phyloP scores from a whole-genome alignment of 2,888 invertebrate species.

The Acleris cristana region DNA sequence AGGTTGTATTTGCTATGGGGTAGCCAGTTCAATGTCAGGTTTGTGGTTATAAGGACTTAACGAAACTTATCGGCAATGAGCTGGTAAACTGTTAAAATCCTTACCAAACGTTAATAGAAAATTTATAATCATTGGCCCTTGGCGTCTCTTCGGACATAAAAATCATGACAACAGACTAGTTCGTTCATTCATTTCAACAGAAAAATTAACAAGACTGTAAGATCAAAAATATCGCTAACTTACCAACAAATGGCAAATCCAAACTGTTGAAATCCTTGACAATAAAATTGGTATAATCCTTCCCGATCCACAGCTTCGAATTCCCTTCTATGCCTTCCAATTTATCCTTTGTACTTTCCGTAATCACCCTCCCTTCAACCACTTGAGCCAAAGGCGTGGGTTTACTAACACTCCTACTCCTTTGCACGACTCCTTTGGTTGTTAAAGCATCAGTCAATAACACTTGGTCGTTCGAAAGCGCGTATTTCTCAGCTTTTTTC shows the following conservation, averaged over 20 bases:
- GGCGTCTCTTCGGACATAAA: too few relatives aligned
- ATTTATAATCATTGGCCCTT: too few relatives aligned
- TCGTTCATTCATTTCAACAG: too few relatives aligned
- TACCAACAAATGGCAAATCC: conserved; percentile 90
- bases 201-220: too few relatives aligned
- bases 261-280: conserved; percentile 96
- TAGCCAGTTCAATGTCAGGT: too few relatives aligned
- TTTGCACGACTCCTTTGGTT: conserved; percentile 39
- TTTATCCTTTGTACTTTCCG: conserved; percentile 65
- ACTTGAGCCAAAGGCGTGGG: conserved; percentile 72
- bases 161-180: too few relatives aligned
- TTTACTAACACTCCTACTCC: conserved; percentile 56
- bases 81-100: too few relatives aligned
- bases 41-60: too few relatives aligned
- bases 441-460: conserved; percentile 66
- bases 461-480: conserved; percentile 69
- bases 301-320: conserved; percentile 96
- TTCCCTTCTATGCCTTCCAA: conserved; percentile 84
- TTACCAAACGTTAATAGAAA: too few relatives aligned
- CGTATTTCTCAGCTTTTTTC: conserved; percentile 78
- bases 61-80: too few relatives aligned
- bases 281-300: conserved; percentile 98
- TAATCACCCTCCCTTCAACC: conserved; percentile 68
- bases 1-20: too few relatives aligned
- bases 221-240: conserved; percentile 45